Evolutionary conservation across 2,888 invertebrate species (phyloP).

Genomic region (Abrostola triplasia): DNA sequence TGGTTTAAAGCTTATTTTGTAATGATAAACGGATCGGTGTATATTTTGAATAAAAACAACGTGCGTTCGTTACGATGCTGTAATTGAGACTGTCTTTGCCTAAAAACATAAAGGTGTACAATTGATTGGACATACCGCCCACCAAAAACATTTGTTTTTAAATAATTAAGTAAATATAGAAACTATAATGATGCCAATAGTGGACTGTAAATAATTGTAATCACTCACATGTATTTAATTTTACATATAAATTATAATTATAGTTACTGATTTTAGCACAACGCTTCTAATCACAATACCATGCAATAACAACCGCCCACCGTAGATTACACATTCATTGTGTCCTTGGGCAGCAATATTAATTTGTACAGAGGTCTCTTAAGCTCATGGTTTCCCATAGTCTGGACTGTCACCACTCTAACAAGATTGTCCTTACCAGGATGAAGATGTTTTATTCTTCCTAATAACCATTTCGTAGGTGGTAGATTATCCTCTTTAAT

Average conservation of each 20-base stretch:
- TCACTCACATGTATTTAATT: too few species aligned
- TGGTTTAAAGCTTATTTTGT: not conserved
- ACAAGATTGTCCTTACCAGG: not conserved
- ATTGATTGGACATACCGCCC: too few species aligned
- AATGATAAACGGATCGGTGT: not conserved
- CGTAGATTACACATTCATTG: not conserved
- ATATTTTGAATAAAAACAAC: not conserved
- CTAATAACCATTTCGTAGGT: constrained; percentile 1
- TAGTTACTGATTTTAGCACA: too few species aligned
- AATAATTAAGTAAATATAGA: too few species aligned
- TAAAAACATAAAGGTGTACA: too few species aligned
- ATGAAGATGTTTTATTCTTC: not conserved
- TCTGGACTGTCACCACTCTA: not conserved
- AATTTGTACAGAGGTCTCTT: not conserved
- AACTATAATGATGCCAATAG: too few species aligned
- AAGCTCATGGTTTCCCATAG: not conserved
- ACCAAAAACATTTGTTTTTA: too few species aligned
- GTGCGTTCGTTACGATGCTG: too few species aligned
- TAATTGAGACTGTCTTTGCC: too few species aligned
- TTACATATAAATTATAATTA: too few species aligned
- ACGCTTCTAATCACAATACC: too few species aligned
- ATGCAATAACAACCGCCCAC: not conserved
- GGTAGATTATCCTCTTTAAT: not conserved
- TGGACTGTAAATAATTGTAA: too few species aligned
- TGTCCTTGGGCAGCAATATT: not conserved